These are phyloP conservation scores for Brachyptera risi DNA, from an alignment of 2,888 invertebrate species.

Conservation along the genomic window DNA sequence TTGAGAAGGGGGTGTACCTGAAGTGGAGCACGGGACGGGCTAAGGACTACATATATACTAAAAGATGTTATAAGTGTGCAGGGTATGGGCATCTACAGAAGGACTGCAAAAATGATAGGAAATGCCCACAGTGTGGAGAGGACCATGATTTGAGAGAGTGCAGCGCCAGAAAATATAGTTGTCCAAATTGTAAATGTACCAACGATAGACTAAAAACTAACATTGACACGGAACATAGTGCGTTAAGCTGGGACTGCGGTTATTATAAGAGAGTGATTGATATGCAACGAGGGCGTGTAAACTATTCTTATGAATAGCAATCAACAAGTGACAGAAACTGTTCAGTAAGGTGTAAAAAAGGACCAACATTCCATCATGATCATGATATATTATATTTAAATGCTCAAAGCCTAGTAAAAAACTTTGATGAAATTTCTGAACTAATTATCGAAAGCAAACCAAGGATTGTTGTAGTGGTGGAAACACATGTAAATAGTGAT, in stretches of 20 bases:
- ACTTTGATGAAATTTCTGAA: conserved; percentile 20
- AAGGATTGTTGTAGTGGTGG: conserved; percentile 24
- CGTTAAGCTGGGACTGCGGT: not conserved
- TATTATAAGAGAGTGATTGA: not conserved
- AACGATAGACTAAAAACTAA: not conserved
- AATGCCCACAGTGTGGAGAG: not conserved
- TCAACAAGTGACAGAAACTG: not conserved
- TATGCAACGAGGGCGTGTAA: not conserved
- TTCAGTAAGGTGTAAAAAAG: too few relatives aligned
- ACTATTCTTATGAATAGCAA: not conserved
- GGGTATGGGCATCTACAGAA: not conserved
- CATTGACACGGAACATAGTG: not conserved
- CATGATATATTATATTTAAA: conserved; percentile 13
- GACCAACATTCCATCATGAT: not conserved
- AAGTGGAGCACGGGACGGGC: not conserved
- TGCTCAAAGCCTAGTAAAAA: conserved; percentile 17
- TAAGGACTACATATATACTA: not conserved
- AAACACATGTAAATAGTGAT: conserved; percentile 26
- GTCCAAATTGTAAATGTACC: not conserved
- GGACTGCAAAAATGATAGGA: not conserved
- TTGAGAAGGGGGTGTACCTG: not conserved
- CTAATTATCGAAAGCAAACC: conserved; percentile 20
- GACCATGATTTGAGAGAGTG: not conserved
- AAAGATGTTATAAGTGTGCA: not conserved
- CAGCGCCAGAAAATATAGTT: not conserved